Evolutionary conservation across 2,113 vertebrate species (phyloP).

Genomic region (Emydocephalus ijimae): DNA sequence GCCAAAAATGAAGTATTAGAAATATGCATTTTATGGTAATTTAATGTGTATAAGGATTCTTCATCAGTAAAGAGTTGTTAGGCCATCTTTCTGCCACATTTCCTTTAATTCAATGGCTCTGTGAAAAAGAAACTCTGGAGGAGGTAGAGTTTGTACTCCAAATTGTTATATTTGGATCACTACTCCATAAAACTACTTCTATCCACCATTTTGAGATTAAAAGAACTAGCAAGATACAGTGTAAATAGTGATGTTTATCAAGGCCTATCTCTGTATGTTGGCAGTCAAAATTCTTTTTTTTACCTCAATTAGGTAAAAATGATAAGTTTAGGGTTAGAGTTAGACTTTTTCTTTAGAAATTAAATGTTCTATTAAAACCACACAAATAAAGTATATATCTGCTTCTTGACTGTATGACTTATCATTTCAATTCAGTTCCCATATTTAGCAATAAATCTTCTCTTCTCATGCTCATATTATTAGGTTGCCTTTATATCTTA

Average conservation of each 20-base stretch:
- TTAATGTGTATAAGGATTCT: conserved; percentile 8
- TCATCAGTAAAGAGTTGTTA: conserved; percentile 10
- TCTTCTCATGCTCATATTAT: neutral
- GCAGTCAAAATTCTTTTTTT: neutral
- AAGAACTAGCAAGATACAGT: neutral
- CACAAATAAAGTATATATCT: neutral
- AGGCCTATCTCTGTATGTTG: neutral
- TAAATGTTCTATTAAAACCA: neutral
- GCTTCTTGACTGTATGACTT: neutral
- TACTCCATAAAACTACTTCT: neutral
- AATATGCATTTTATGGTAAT: neutral
- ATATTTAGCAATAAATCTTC: neutral
- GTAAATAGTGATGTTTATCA: neutral
- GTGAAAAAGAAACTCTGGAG: neutral
- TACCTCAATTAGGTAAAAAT: neutral
- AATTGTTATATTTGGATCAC: neutral
- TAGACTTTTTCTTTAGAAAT: neutral
- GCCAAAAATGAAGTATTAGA: neutral
- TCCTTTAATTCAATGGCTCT: neutral
- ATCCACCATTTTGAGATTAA: neutral
- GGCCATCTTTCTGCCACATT: neutral
- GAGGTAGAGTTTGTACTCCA: neutral
- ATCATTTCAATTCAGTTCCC: neutral
- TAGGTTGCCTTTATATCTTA: neutral
- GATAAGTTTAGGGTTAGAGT: neutral